A percentile compares a stretch with the other conserved stretches of the same genome.
Evolutionary conservation across 1,140 invertebrate species (phyloP).

Genomic region (Ostrea edulis): DNA sequence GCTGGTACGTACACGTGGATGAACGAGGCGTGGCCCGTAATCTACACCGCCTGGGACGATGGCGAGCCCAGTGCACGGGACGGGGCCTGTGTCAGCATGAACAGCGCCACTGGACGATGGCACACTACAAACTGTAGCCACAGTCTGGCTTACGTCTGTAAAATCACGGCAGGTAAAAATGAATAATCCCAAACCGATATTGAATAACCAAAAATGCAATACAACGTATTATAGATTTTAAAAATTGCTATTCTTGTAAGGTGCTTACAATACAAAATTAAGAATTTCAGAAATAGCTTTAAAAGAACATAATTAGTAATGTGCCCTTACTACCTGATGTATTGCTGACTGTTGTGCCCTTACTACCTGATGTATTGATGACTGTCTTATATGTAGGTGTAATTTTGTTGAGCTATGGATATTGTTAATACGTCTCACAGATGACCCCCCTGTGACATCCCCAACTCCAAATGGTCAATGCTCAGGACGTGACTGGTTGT

Average conservation of each 20-base stretch:
- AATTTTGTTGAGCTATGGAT: too few species aligned
- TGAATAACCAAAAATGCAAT: too few species aligned
- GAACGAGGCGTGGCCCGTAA: slow-evolving; percentile 59
- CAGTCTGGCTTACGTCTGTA: slow-evolving; percentile 60
- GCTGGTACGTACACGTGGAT: slow-evolving; percentile 59
- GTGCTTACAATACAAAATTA: too few species aligned
- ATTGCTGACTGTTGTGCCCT: too few species aligned
- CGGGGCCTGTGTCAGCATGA: slow-evolving; percentile 58
- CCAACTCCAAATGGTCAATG: slow-evolving; percentile 61
- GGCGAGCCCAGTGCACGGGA: slow-evolving; percentile 54
- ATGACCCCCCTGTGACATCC: slow-evolving; percentile 56
- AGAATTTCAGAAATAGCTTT: too few species aligned
- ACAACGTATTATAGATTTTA: too few species aligned
- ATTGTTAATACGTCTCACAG: too few species aligned
- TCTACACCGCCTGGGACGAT: slow-evolving; percentile 61
- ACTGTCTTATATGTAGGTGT: too few species aligned
- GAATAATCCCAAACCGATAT: neutral
- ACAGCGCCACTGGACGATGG: slow-evolving; percentile 54
- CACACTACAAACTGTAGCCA: slow-evolving; percentile 55
- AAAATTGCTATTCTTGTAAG: too few species aligned
- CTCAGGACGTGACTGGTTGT: slow-evolving; percentile 44
- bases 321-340: too few species aligned
- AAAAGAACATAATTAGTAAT: too few species aligned
- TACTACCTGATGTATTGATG: too few species aligned
- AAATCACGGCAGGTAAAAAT: slow-evolving; percentile 61